Conservation (phyloP, 1,140 invertebrate species). For the Campoletis sonorensis region DNA sequence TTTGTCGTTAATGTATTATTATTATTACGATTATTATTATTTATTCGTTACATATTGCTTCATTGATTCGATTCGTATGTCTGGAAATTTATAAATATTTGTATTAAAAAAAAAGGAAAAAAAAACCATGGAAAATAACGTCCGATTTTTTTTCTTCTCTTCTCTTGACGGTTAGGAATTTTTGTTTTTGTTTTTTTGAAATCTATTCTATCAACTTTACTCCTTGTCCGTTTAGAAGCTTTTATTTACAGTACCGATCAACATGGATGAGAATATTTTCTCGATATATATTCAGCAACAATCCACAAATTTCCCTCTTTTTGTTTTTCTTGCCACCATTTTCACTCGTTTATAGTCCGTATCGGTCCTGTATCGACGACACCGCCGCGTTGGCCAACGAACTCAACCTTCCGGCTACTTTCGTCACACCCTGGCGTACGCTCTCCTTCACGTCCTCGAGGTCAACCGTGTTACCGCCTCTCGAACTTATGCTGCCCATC, state of each 20-base stretch:
- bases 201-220: not conserved
- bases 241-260: slow-evolving; percentile 74
- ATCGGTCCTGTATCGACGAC: slow-evolving; percentile 89
- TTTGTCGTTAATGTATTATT: slow-evolving; percentile 32
- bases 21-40: slow-evolving; percentile 19
- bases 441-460: slow-evolving; percentile 98
- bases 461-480: slow-evolving; percentile 75
- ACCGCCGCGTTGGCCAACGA: slow-evolving; percentile 96
- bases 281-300: slow-evolving; percentile 59
- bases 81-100: slow-evolving; percentile 66
- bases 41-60: slow-evolving; percentile 20
- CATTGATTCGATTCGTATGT: slow-evolving; percentile 52
- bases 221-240: slow-evolving; percentile 56
- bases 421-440: slow-evolving; percentile 96
- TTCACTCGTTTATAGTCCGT: slow-evolving; percentile 66
- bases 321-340: slow-evolving; percentile 26
- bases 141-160: not conserved
- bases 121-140: not conserved
- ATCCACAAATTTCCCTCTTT: slow-evolving; percentile 50
- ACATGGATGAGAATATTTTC: slow-evolving; percentile 63
- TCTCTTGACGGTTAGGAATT: not conserved
- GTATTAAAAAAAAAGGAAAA: slow-evolving; percentile 60
- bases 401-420: slow-evolving; percentile 96
- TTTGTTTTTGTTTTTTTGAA: not conserved
- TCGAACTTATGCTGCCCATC: slow-evolving; percentile 61